Conservation (phyloP, 2,888 invertebrate species). For the Dolomedes plantarius region DNA sequence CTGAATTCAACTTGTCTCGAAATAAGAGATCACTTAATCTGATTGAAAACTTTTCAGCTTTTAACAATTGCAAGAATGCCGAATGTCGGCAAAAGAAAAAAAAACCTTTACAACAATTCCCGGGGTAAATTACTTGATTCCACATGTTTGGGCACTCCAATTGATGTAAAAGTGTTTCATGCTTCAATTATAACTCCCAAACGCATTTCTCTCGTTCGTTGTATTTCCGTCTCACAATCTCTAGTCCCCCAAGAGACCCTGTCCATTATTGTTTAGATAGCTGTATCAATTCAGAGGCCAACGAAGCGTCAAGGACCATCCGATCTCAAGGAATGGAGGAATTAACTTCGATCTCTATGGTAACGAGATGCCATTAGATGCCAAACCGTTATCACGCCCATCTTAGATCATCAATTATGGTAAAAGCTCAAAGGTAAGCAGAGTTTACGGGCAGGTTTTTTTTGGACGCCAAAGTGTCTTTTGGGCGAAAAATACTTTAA, state of each 20-base stretch:
- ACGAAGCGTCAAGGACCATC: not conserved
- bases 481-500: too few relatives aligned
- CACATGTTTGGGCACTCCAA: not conserved
- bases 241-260: not conserved
- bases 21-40: too few relatives aligned
- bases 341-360: not conserved
- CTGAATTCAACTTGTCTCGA: too few relatives aligned
- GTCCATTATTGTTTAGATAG: conserved; percentile 10
- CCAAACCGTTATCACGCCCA: not conserved
- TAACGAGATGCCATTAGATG: not conserved
- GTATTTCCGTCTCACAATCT: not conserved
- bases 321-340: not conserved
- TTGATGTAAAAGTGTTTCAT: not conserved
- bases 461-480: too few relatives aligned
- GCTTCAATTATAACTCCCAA: not conserved
- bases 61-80: too few relatives aligned
- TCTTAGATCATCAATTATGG: not conserved
- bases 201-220: not conserved
- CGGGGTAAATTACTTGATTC: too few relatives aligned
- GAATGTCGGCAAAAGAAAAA: too few relatives aligned
- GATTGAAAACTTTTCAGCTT: too few relatives aligned
- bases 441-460: too few relatives aligned
- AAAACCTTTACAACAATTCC: too few relatives aligned
- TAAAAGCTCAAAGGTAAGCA: too few relatives aligned
- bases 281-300: not conserved